Evolutionary conservation across 2,797 vertebrate species (phyloP), one percentile per base, ranked within the genome.

Genomic region (Neopelma chrysocephalum): DNA sequence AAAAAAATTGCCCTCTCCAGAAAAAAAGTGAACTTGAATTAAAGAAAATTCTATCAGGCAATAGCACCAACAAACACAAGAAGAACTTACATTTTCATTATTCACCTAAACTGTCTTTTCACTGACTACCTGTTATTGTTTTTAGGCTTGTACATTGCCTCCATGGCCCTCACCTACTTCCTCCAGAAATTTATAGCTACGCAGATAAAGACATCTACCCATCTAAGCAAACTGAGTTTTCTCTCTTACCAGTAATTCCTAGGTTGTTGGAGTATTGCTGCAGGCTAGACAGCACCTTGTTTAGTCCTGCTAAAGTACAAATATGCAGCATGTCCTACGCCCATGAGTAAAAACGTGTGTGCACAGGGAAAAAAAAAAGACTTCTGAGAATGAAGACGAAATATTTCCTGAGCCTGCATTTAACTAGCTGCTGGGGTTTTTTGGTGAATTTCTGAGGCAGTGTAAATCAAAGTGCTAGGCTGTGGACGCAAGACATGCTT

Each of bases 301-400:
- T 51, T 62, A 60, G 26, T 60, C 64, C 51, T 36, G 17, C 12
- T 11, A 11, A 51, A 77, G 10, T 29, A 56, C 43, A 73, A 85
- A 83, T 65, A 58, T 6, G 29, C 22, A 29, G 6, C 26, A n/a
- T 56, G 20, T 68, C 7, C 26, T 81, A 16, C 29, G 29, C 12
- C 13, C 6, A 4, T 6, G 7, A 20, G 16, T n/a, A 87, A 80
- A 82, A 65, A 29, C 4, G 12, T 4, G 18, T 20, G 29, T 34
- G 18, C 11, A 26, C 0, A 3, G 29, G 12, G 1, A 3, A 10
- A 45, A 15, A 43, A 16, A 34, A 27, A 29, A 3, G 2, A 12
- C 25, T 89, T 19, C 6, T 57, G 21, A 88, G 20, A 75, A 54
- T 19, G 16, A 93, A 88, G 6, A 42, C 13, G 31, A 38, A 54